A percentile compares a stretch with the other conserved stretches of the same genome.
These are phyloP conservation scores for Carassius auratus DNA, from an alignment of 2,113 vertebrate species.

Conservation along the genomic window DNA sequence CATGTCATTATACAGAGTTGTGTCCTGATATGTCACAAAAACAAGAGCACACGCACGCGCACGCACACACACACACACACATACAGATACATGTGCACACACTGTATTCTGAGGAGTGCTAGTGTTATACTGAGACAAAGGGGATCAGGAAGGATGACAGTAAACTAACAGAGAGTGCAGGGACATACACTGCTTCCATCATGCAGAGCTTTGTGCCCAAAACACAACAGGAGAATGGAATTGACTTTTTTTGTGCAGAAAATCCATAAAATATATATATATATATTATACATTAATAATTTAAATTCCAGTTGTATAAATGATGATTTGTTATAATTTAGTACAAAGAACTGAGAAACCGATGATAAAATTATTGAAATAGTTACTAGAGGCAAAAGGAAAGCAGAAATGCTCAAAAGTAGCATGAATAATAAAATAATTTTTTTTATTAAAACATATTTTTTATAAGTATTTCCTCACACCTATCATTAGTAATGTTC, in stretches of 20 bases:
- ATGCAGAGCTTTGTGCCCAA: not conserved
- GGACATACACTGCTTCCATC: not conserved
- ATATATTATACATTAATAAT: too few relatives aligned
- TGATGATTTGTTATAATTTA: not conserved
- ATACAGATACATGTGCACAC: not conserved
- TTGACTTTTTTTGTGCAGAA: too few relatives aligned
- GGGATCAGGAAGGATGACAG: slow-evolving; percentile 16
- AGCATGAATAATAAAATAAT: not conserved
- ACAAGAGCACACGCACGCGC: not conserved
- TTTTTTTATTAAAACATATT: too few relatives aligned
- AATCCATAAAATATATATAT: too few relatives aligned
- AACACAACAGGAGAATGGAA: not conserved
- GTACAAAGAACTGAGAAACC: not conserved
- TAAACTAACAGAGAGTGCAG: not conserved
- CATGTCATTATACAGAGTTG: too few relatives aligned
- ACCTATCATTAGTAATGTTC: not conserved
- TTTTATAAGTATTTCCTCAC: not conserved
- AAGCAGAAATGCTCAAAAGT: not conserved
- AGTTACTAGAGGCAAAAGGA: not conserved
- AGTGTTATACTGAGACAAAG: slow-evolving; percentile 14
- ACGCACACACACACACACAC: too few relatives aligned
- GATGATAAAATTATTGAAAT: not conserved
- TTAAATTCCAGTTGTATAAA: too few relatives aligned
- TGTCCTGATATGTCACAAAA: too few relatives aligned
- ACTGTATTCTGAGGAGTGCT: not conserved